Base-by-base conservation (phyloP, 2,888 invertebrate species). In the Schrankia costaestrigalis region DNA sequence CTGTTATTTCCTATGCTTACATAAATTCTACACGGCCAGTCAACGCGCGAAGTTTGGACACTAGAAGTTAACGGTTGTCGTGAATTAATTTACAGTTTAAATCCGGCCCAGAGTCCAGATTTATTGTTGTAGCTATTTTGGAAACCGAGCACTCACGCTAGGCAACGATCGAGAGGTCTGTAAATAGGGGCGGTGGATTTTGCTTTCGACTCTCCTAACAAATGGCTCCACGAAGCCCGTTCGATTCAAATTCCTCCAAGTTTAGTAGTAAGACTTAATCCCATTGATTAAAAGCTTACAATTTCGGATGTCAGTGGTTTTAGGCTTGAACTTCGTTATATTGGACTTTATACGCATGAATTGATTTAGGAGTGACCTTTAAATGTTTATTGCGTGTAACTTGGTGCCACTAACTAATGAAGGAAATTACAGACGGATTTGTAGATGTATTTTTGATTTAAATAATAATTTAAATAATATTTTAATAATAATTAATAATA, bases 141-240 rank as follows among this genome's bases (percentile, higher is more conserved):
- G 40, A 40, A 54, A 37, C 49, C 37, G 32, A 45, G 41, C 34
- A 45, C 54, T 62, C 49, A 47, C 47, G 37, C 43, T 43, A 50
- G 45, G 43, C 44, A 53, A 48, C 61, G 64, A 65, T 68, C 60
- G 58, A 71, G 67, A 59, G 64, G 54, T 60, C 53, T 56, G 63
- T 61, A 73, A 71, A 73, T 71, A 71, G 56, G 55, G 55, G 48
- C 45, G 56, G 52, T 52, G 45, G 67, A 63, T 66, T 71, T 69
- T 61, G 62, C 58, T 60, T 56, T 57, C 49, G 54, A 48, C 49
- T 50, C 44, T 44, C 41, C 56, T 61, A 63, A 71, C 68, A 64
- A 69, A 71, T 66, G 58, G 58, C 39, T 41, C 31, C 39, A 45
- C 41, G 49, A 53, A 55, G 50, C 46, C 35, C 37, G 38, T 50